Evolutionary conservation across 2,888 invertebrate species (phyloP), one percentile per base, ranked within the genome.

Genomic region (Campoletis raptor): DNA sequence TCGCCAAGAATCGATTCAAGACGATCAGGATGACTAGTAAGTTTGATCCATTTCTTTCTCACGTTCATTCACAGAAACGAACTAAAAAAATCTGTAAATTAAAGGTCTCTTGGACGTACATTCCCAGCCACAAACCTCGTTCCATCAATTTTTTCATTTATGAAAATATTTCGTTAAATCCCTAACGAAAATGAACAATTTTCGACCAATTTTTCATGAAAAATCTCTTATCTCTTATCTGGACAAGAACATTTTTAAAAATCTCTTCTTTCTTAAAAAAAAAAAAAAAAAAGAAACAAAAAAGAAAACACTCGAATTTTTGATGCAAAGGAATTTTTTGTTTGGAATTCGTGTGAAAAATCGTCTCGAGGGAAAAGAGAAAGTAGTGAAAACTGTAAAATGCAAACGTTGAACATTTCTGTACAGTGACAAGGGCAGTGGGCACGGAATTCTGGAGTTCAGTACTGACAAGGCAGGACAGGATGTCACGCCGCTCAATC

Each of bases 401-500:
- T 36, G 45, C 61, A 80, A 30, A 76, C 45, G 69, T 5, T 24
- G 52, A 8, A 67, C 81, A 21, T 77, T 85, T 48, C 18, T 67
- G 66, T 66, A 80, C 76, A 95, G 95, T 85, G 95, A 94, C 57
- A 94, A 94, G 89, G 92, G 92, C 61, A 93, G 92, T 88, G 97
- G 97, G 81, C 96, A 97, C 86, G 97, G 97, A 66, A 97, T 97
- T 90, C 94, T 98, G 79, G 98, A 98, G 94, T 98, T 98, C 94
- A 96, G 97, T 37, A 97, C 98, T 0, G 97, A 97, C 88, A 98
- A 98, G 93, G 98, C 98, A 0, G 98, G 98, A 0, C 97, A 97
- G 92, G 98, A 98, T 92, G 97, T 98, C 81, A 98, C 98, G 1
- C 98, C 98, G 0, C 96, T 98, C 88, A 98, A 98, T 94, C 96